Base-by-base conservation (phyloP, 2,888 invertebrate species). In the Leptopilina drosophilae region DNA sequence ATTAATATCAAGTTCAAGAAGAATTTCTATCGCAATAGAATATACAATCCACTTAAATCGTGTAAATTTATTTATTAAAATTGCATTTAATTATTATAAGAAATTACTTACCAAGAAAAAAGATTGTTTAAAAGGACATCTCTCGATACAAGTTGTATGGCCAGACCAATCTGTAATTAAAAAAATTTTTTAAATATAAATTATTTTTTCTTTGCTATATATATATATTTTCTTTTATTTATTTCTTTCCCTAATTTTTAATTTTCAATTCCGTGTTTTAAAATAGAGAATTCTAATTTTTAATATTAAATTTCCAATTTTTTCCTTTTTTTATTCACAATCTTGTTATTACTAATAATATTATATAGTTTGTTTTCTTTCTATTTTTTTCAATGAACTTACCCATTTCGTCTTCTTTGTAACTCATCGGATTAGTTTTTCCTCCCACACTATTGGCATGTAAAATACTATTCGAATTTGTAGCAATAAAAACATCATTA, bases 101-200 rank as follows among this genome's bases (percentile, higher is more conserved):
- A 77, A 67, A 15, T 33, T 78, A 84, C 87, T 85, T 86, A 92
- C 92, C 79, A 94, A 83, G 82, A 94, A 93, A 84, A 92, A 93
- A 2, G 92, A 89, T 26, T 92, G 85, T 46, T 92, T 92, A 86
- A 93, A 93, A 8, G 93, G 93, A 85, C 93, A 93, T 6, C 87
- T 84, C 85, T 93, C 93, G 78, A 94, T 88, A 83, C 93, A 93
- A 20, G 91, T 93, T n/a, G 92, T 90, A 77, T 85, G 85, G 46
- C 91, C 89, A 78, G 87, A 89, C 65, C 84, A 86, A 83, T 87
- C 90, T 90, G 76, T 46, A 87, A 86, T 7, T 64, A 5, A 49
- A 26, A 64, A 6, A 42, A 42, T 2, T 42, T 42, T 42, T 8
- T 5, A 0, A 42, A 42, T 42, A 1, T 42, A 4, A 7, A 4